Evolutionary conservation across 2,888 invertebrate species (phyloP).

Genomic region (Archips crataeganus): DNA sequence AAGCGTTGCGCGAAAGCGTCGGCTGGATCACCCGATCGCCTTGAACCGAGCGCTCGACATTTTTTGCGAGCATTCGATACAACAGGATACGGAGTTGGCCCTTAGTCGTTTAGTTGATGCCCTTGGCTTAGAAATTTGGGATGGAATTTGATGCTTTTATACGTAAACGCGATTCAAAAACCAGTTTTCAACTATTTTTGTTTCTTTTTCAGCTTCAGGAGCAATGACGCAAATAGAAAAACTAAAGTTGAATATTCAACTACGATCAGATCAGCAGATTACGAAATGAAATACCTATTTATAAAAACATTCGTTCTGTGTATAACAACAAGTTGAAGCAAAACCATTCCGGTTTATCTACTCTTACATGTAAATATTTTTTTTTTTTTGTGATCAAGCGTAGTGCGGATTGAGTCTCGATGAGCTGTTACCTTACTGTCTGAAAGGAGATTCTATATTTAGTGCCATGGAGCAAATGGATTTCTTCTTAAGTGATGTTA

Average conservation of each 20-base stretch:
- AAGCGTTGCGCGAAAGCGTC: conserved; percentile 45
- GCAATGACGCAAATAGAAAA: not conserved
- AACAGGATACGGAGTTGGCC: conserved; percentile 78
- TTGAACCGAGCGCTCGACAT: conserved; percentile 80
- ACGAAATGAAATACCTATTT: too few relatives aligned
- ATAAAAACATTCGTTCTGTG: not conserved
- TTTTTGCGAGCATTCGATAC: conserved; percentile 73
- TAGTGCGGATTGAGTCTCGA: conserved; percentile 22
- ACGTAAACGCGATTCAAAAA: not conserved
- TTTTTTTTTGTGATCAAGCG: conserved; percentile 19
- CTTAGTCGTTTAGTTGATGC: conserved; percentile 70
- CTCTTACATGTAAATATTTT: conserved; percentile 1
- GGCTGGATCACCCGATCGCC: conserved; percentile 76
- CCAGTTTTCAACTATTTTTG: not conserved
- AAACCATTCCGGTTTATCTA: not conserved
- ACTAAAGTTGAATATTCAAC: not conserved
- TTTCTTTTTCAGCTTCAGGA: not conserved
- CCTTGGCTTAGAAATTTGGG: conserved; percentile 67
- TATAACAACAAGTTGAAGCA: not conserved
- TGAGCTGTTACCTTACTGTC: conserved; percentile 28
- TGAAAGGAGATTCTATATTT: conserved; percentile 28
- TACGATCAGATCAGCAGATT: not conserved
- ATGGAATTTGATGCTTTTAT: conserved; percentile 29
- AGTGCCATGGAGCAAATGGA: not conserved
- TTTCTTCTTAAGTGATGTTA: conserved; percentile 15